A percentile compares a stretch with the other conserved stretches of the same genome.
These are phyloP conservation scores for Boloria selene DNA, from an alignment of 2,888 invertebrate genomes.

Conservation along the genomic window DNA sequence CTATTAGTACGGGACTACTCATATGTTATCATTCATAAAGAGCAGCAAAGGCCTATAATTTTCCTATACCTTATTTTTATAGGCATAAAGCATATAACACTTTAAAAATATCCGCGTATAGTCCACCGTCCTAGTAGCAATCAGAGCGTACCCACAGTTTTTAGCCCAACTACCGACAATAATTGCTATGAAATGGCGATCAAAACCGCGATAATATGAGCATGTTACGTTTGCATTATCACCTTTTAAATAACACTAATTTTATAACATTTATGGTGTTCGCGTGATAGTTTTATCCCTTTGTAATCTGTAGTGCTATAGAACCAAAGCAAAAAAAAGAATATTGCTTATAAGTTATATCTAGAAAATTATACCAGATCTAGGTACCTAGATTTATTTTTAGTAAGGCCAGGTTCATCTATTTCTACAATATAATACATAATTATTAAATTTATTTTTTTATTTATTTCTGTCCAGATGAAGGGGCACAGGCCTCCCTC, in stretches of 20 bases:
- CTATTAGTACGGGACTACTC: background rate
- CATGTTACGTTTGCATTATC: conserved; percentile 22
- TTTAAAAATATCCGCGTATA: conserved; percentile 4
- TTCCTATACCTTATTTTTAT: conserved; percentile 4
- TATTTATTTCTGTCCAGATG: too few relatives aligned
- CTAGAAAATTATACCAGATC: too few relatives aligned
- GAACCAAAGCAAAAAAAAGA: too few relatives aligned
- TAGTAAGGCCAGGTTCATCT: too few relatives aligned
- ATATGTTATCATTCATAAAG: background rate
- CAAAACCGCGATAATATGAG: conserved; percentile 20
- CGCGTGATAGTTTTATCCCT: background rate
- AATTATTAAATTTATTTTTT: too few relatives aligned
- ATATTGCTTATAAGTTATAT: too few relatives aligned
- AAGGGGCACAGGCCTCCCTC: too few relatives aligned
- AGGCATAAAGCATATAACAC: conserved; percentile 22
- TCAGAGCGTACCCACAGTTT: conserved; percentile 32
- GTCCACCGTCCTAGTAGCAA: conserved; percentile 25
- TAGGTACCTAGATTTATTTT: too few relatives aligned
- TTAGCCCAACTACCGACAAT: conserved; percentile 25
- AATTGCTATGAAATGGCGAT: conserved; percentile 28
- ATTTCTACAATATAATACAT: too few relatives aligned
- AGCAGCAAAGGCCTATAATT: background rate
- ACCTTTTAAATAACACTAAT: conserved; percentile 16
- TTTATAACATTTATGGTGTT: background rate
- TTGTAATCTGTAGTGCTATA: too few relatives aligned